Conservation (phyloP, 2,888 invertebrate species). For the Eumerus sabulonum region DNA sequence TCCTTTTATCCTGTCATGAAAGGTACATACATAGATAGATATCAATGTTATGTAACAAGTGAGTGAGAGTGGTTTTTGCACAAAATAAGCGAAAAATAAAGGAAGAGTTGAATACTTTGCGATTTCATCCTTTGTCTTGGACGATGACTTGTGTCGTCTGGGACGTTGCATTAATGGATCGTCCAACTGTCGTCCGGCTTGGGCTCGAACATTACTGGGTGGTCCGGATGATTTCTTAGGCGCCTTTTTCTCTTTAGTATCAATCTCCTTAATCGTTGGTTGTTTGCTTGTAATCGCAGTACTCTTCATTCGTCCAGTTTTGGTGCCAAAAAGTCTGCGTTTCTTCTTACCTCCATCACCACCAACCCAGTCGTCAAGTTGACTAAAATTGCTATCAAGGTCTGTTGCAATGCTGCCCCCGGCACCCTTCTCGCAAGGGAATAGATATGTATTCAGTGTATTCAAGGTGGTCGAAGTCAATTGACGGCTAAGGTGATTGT, state of each 20-base stretch:
- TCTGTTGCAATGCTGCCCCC: constrained; percentile 76
- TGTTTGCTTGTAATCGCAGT: constrained; percentile 41
- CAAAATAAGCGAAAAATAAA: neutral
- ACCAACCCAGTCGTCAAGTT: constrained; percentile 75
- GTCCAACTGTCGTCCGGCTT: constrained; percentile 71
- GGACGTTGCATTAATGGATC: constrained; percentile 78
- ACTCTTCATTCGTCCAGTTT: constrained; percentile 45
- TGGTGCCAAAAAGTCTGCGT: constrained; percentile 67
- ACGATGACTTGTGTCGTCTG: constrained; percentile 71
- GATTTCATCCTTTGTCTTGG: constrained; percentile 69
- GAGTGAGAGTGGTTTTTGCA: constrained; percentile 1
- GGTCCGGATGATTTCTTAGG: constrained; percentile 75
- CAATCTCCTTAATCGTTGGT: constrained; percentile 53
- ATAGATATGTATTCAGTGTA: constrained; percentile 78
- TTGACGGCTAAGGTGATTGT: constrained; percentile 71
- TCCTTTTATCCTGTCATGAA: constrained; percentile 28
- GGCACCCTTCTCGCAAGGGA: constrained; percentile 75
- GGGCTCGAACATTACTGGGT: constrained; percentile 73
- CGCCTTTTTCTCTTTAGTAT: constrained; percentile 73
- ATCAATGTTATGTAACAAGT: constrained; percentile 23
- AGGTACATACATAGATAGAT: constrained; percentile 3
- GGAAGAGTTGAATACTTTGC: constrained; percentile 56
- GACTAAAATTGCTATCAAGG: constrained; percentile 77
- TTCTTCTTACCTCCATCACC: constrained; percentile 45
- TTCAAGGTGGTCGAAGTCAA: constrained; percentile 76